These are phyloP conservation scores for Amazona guildingii DNA, from an alignment of 2,113 vertebrate species.

Conservation along the genomic window DNA sequence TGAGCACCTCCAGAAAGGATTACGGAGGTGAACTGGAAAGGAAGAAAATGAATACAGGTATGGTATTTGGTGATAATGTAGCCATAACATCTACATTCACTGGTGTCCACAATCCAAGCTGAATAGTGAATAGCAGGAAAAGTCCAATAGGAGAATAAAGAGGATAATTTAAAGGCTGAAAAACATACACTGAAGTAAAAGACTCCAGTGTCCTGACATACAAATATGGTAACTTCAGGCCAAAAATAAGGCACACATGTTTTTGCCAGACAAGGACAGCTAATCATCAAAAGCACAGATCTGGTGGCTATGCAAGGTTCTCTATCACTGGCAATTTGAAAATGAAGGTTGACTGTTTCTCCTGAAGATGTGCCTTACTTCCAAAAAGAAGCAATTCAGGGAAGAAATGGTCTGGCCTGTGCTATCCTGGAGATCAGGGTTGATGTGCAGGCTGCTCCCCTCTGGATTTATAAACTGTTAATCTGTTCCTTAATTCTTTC, in stretches of 20 bases:
- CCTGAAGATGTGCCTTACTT: background rate
- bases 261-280: background rate
- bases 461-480: slow-evolving; percentile 31
- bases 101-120: background rate
- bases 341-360: background rate
- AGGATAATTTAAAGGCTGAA: background rate
- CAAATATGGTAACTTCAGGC: background rate
- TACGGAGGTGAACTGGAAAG: background rate
- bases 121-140: background rate
- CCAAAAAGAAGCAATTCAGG: background rate
- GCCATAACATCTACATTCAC: background rate
- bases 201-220: background rate
- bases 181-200: background rate
- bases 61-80: background rate
- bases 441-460: accelerated
- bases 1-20: background rate
- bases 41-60: background rate
- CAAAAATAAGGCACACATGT: background rate
- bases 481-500: slow-evolving; percentile 40
- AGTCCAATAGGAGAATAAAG: background rate
- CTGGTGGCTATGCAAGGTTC: background rate
- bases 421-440: background rate
- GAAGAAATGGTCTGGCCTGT: background rate
- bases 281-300: background rate
- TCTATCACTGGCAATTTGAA: background rate